Base-by-base conservation (phyloP, 2,113 vertebrate species). In the Tachysurus vachellii region DNA sequence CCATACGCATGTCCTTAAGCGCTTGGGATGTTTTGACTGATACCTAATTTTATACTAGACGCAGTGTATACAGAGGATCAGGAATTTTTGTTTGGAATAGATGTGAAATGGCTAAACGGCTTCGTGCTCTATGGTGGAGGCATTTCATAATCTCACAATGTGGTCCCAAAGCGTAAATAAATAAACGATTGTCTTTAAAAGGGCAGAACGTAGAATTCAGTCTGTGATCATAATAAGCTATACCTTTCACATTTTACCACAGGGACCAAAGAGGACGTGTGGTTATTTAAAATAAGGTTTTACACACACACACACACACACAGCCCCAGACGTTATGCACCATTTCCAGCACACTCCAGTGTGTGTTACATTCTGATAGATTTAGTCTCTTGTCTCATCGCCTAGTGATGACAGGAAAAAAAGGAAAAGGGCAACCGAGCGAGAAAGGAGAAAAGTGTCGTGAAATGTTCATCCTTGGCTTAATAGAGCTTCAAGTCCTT, bases 341-440 rank as follows among this genome's bases (percentile, higher is more conserved):
- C 81, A 66, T 77, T 84, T 77, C 31, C 42, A 21, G 75, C 53
- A 70, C 68, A 31, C 59, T 86, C 68, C 61, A 53, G n/a, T 77
- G n/a, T 62, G 19, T 80, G 28, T 70, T 62, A 47, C 16, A 56
- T 59, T 87, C 80, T 80, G 53, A 85, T 83, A 71, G 70, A 83
- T 82, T 13, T 82, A 57, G 42, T 88, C 68, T 88, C 76, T 68
- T 85, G 73, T 54, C 26, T 70, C 85, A 42, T 84, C 76, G 57
- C 89, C 87, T 90, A 84, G 64, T 85, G 68, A 85, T 57, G 76
- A 77, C 42, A 5, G 62, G 19, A 14, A 57, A 28, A 54, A 56
- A 80, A 76, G 44, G 82, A 47, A 76, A 76, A 21, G 28, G 44
- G 66, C 21, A 68, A 77, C 17, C 0, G 42, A 56, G 66, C 5